Evolutionary conservation across 2,888 invertebrate genomes (phyloP).

Genomic region (Hymenopus coronatus): DNA sequence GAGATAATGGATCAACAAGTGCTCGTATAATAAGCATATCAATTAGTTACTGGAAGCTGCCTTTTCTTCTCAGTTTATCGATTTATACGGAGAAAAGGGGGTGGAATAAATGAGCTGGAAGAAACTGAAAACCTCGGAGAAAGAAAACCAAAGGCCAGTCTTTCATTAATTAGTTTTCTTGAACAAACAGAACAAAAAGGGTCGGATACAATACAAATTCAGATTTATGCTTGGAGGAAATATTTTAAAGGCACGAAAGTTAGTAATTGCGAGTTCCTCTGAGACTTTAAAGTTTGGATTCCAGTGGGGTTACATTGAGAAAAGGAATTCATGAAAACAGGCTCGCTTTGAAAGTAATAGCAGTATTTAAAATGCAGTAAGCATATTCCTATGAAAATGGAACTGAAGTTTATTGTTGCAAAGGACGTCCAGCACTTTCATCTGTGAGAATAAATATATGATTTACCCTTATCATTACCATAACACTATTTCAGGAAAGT

Average conservation of each 20-base stretch:
- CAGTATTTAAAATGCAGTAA: neutral
- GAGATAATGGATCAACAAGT: neutral
- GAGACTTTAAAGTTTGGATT: neutral
- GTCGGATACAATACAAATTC: neutral
- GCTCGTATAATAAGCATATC: neutral
- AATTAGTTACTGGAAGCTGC: neutral
- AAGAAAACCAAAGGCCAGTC: neutral
- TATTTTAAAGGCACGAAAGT: neutral
- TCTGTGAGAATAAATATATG: too few relatives aligned
- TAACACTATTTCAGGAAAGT: too few relatives aligned
- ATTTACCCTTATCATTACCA: too few relatives aligned
- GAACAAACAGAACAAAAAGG: neutral
- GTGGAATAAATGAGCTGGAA: neutral
- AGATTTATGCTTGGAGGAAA: neutral
- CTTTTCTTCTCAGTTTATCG: neutral
- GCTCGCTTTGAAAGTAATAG: neutral
- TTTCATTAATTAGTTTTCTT: neutral
- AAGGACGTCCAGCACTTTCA: too few relatives aligned
- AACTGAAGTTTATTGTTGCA: too few relatives aligned
- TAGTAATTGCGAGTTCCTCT: neutral
- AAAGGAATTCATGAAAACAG: neutral
- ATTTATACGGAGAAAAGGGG: neutral
- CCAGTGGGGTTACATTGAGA: neutral
- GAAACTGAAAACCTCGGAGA: neutral
- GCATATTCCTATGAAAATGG: too few relatives aligned